phyloP scores from a whole-genome alignment of 1,140 invertebrate species.

The Macrocentrus cingulum region DNA sequence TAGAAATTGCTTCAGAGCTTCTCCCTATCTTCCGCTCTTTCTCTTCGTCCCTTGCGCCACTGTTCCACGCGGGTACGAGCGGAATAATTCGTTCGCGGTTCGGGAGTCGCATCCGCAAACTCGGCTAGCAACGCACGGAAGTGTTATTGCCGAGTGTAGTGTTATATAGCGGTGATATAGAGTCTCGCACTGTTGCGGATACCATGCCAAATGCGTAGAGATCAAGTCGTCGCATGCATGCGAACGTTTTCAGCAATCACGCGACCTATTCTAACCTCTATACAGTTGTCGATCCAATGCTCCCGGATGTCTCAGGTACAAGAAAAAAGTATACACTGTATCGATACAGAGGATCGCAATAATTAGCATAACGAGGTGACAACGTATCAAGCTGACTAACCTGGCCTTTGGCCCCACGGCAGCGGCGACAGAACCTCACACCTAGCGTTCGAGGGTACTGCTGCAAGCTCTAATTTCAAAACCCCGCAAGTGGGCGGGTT shows the following conservation, averaged over 20 bases:
- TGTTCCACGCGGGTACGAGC: conserved; percentile 8
- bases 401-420: conserved; percentile 16
- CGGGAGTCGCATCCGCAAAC: conserved; percentile 18
- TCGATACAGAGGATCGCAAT: conserved; percentile 38
- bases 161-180: background rate
- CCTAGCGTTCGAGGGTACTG: no score
- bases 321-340: conserved; percentile 19
- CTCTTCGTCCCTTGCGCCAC: background rate
- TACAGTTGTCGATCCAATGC: conserved; percentile 13
- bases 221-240: background rate
- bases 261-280: no score
- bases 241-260: no score
- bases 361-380: conserved; percentile 50
- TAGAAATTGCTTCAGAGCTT: conserved; percentile 34
- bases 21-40: conserved; percentile 15
- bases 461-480: conserved; percentile 31
- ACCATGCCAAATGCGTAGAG: background rate
- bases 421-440: background rate
- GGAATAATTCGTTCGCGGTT: conserved; percentile 5
- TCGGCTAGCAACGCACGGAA: conserved; percentile 1
- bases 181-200: background rate
- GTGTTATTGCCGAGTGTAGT: background rate
- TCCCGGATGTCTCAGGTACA: background rate
- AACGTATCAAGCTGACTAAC: conserved; percentile 24
- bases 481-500: conserved; percentile 27